Evolutionary conservation across 2,797 vertebrate genomes (phyloP).

Genomic region (Rhynchonycteris naso): DNA sequence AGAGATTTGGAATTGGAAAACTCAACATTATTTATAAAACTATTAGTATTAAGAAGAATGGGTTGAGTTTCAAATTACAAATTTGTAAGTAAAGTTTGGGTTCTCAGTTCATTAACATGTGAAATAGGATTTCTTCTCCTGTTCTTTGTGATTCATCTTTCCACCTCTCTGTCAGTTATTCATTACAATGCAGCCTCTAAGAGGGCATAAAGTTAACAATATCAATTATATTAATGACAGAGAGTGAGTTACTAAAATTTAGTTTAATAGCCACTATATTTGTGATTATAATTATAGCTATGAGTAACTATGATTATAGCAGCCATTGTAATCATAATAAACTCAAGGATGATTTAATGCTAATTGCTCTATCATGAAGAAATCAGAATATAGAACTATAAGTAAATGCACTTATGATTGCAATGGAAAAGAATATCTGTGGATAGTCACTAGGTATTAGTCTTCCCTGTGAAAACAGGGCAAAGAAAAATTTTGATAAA

Average conservation of each 20-base stretch:
- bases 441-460: constrained; percentile 31
- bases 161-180: constrained; percentile 61
- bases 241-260: constrained; percentile 75
- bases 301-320: constrained; percentile 72
- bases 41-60: constrained; percentile 8
- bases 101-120: background rate
- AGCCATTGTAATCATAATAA: constrained; percentile 71
- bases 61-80: constrained; percentile 5
- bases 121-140: constrained; percentile 42
- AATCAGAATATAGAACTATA: constrained; percentile 68
- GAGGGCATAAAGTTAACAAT: constrained; percentile 71
- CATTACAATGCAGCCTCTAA: constrained; percentile 59
- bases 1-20: constrained; percentile 13
- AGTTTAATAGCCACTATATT: constrained; percentile 73
- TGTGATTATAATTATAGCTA: constrained; percentile 74
- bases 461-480: constrained; percentile 41
- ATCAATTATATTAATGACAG: constrained; percentile 76
- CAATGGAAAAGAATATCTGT: constrained; percentile 27
- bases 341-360: constrained; percentile 67
- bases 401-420: constrained; percentile 18
- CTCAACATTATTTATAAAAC: background rate
- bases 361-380: constrained; percentile 75
- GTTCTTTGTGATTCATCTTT: constrained; percentile 55
- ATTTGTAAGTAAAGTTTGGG: constrained; percentile 47
- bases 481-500: constrained; percentile 52